phyloP scores from a whole-genome alignment of 2,113 vertebrate genomes.

The Chaetodon trifascialis region DNA sequence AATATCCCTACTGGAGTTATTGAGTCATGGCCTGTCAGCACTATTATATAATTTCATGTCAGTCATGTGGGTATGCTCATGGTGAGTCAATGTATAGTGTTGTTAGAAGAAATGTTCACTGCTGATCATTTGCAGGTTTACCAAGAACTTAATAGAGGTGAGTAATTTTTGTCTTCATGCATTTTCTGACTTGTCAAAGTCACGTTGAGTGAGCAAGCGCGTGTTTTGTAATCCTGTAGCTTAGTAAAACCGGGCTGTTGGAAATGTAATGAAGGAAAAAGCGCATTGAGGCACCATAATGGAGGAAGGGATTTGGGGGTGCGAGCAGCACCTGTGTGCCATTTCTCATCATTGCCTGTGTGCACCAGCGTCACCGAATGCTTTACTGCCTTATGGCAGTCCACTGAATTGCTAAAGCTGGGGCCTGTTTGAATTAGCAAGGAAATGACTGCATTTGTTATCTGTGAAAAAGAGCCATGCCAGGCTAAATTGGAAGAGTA shows the following conservation, averaged over 20 bases:
- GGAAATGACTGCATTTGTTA: conserved; percentile 83
- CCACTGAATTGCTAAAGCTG: conserved; percentile 68
- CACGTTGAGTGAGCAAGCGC: background rate
- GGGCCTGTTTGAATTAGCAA: conserved; percentile 76
- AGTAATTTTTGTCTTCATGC: background rate
- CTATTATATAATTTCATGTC: conserved; percentile 43
- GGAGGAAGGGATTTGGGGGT: conserved; percentile 56
- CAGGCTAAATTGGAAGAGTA: conserved; percentile 85
- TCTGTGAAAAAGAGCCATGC: conserved; percentile 79
- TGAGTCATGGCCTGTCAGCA: conserved; percentile 56
- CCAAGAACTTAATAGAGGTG: background rate
- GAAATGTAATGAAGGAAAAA: conserved; percentile 59
- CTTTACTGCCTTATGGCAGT: conserved; percentile 65
- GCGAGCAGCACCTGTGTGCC: conserved; percentile 79
- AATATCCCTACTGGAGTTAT: conserved; percentile 57
- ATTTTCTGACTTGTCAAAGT: conserved; percentile 23
- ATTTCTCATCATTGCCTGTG: conserved; percentile 81
- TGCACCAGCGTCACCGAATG: conserved; percentile 70
- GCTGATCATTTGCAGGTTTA: conserved; percentile 1
- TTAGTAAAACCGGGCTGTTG: conserved; percentile 29
- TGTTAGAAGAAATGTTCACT: conserved; percentile 2
- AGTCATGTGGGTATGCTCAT: conserved; percentile 1
- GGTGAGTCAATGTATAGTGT: conserved; percentile 11
- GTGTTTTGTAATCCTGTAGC: conserved; percentile 16
- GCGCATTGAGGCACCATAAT: conserved; percentile 54